Conservation (phyloP, 1,140 invertebrate genomes). For the Solenopsis invicta region DNA sequence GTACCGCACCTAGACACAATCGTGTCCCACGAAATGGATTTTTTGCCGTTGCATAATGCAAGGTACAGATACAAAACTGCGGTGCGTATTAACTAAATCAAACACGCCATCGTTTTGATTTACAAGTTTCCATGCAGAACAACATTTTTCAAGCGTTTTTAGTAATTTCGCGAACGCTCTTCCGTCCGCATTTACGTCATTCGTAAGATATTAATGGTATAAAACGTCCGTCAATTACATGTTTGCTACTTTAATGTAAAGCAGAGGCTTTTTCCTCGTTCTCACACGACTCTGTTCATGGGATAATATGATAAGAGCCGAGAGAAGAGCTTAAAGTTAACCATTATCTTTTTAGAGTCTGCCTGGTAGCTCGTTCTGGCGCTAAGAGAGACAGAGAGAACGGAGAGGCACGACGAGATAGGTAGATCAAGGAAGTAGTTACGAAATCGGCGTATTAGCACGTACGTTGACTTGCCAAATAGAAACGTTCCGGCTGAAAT, state of each 20-base stretch:
- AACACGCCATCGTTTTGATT: not conserved
- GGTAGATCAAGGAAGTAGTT: conserved; percentile 40
- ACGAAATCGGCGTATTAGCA: conserved; percentile 60
- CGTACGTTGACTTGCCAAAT: conserved; percentile 63
- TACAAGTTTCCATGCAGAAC: not conserved
- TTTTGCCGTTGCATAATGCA: conserved; percentile 44
- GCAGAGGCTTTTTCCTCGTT: conserved; percentile 39
- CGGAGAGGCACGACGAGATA: conserved; percentile 12
- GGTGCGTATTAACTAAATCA: not conserved
- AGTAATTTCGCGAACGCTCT: not conserved
- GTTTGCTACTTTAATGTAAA: conserved; percentile 54
- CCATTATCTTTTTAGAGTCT: conserved; percentile 59
- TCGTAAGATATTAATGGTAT: not conserved
- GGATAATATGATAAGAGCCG: conserved; percentile 59
- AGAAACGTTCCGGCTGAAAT: conserved; percentile 45
- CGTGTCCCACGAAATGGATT: conserved; percentile 27
- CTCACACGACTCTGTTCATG: conserved; percentile 7
- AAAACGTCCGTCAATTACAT: conserved; percentile 24
- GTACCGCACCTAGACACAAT: conserved; percentile 50
- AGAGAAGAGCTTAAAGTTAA: conserved; percentile 58
- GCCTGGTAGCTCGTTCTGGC: conserved; percentile 38
- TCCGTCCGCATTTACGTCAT: not conserved
- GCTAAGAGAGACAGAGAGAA: conserved; percentile 31
- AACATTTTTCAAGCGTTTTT: not conserved
- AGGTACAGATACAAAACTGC: not conserved